Evolutionary conservation across 2,113 vertebrate genomes (phyloP).

Genomic region (Carassius carassius): DNA sequence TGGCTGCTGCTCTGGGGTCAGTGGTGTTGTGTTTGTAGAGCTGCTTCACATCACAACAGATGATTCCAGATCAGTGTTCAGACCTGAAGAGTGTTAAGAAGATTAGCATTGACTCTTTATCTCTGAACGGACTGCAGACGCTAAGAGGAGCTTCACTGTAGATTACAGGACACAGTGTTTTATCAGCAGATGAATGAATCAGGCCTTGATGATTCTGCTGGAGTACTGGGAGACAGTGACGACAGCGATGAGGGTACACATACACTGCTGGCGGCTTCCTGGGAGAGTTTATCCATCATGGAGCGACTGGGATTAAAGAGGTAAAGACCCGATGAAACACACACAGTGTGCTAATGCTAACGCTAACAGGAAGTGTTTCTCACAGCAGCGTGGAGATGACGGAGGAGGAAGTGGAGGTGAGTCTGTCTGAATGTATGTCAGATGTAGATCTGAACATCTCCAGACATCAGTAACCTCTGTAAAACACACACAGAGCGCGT

Average conservation of each 20-base stretch:
- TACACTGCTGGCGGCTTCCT: slow-evolving; percentile 6
- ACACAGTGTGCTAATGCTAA: not conserved
- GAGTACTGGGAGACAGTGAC: slow-evolving; percentile 31
- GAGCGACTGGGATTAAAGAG: slow-evolving; percentile 70
- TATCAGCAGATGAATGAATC: slow-evolving; percentile 13
- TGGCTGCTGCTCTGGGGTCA: not conserved
- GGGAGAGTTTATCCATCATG: slow-evolving; percentile 59
- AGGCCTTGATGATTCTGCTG: not conserved
- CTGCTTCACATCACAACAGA: not conserved
- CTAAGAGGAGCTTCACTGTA: not conserved
- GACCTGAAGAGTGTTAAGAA: not conserved
- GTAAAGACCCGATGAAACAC: slow-evolving; percentile 51
- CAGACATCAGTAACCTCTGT: not conserved
- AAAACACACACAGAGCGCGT: slow-evolving; percentile 67
- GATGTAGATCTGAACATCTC: not conserved
- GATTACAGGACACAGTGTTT: not conserved
- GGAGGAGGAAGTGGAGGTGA: slow-evolving; percentile 77
- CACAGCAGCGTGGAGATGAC: slow-evolving; percentile 70
- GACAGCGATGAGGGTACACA: slow-evolving; percentile 42
- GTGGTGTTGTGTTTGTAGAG: not conserved
- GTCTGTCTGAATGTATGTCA: not conserved
- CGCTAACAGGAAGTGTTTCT: slow-evolving; percentile 12
- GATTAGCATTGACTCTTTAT: slow-evolving; percentile 3
- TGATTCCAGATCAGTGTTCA: slow-evolving; percentile 7
- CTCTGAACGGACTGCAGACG: slow-evolving; percentile 1